A percentile compares a stretch with the other conserved stretches of the same genome.
phyloP scores from a whole-genome alignment of 2,113 vertebrate species.

The Oophaga pumilio region DNA sequence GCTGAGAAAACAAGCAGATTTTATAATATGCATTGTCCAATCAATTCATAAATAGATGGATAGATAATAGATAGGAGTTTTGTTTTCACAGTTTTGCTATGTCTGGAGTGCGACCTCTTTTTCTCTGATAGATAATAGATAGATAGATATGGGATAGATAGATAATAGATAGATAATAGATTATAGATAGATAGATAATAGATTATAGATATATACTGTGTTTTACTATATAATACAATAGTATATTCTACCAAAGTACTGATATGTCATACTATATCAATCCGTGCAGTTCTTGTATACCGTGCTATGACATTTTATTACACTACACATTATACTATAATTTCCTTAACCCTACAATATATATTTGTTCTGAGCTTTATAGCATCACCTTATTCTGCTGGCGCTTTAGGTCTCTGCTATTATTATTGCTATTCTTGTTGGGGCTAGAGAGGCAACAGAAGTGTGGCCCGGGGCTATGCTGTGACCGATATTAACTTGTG shows the following conservation, averaged over 20 bases:
- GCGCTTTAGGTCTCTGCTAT: neutral
- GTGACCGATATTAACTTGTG: conserved; percentile 79
- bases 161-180: neutral
- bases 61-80: too few species aligned
- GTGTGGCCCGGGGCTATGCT: conserved; percentile 74
- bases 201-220: neutral
- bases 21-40: neutral
- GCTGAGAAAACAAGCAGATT: conserved; percentile 1
- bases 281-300: neutral
- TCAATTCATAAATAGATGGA: neutral
- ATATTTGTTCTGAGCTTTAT: too few species aligned
- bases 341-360: too few species aligned
- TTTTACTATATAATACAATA: neutral
- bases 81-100: too few species aligned
- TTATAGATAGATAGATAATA: neutral
- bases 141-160: neutral
- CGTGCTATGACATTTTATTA: neutral
- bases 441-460: conserved; percentile 57
- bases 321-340: neutral
- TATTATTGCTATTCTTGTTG: neutral
- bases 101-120: too few species aligned
- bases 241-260: neutral
- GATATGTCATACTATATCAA: neutral
- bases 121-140: neutral
- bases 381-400: too few species aligned